Evolutionary conservation across 2,888 invertebrate genomes (phyloP).

Genomic region (Schrankia costaestrigalis): DNA sequence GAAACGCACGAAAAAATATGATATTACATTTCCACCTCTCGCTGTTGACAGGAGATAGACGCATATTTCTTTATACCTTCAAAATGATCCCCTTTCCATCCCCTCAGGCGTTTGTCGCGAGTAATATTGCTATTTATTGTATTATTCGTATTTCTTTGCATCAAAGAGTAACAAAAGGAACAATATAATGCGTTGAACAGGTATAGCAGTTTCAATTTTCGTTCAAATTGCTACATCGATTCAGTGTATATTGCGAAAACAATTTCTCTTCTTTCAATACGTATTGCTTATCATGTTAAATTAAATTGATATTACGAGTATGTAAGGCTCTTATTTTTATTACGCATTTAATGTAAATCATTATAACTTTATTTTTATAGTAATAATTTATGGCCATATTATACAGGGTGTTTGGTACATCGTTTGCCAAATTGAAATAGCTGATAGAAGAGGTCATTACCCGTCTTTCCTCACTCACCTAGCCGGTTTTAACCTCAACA

Average conservation of each 20-base stretch:
- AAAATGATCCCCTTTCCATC: conserved; percentile 32
- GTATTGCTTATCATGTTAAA: too few species aligned
- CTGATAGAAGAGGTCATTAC: too few species aligned
- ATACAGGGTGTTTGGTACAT: too few species aligned
- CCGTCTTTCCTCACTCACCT: too few species aligned
- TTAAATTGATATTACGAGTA: too few species aligned
- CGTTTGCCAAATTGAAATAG: too few species aligned
- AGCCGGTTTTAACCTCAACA: too few species aligned
- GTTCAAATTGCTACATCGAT: conserved; percentile 43
- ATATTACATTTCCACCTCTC: conserved; percentile 27
- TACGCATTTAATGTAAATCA: too few species aligned
- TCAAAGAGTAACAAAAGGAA: conserved; percentile 55
- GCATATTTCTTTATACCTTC: conserved; percentile 25
- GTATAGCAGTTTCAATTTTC: conserved; percentile 43
- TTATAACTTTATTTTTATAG: too few species aligned
- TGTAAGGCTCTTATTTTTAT: too few species aligned
- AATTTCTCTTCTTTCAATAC: too few species aligned
- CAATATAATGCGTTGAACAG: conserved; percentile 28
- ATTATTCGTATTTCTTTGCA: conserved; percentile 52
- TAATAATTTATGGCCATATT: too few species aligned
- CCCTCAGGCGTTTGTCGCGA: conserved; percentile 39
- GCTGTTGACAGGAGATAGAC: conserved; percentile 28
- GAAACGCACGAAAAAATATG: conserved; percentile 23
- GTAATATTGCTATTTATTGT: conserved; percentile 53
- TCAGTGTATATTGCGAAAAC: conserved; percentile 33